A percentile compares a stretch with the other conserved stretches of the same genome.
phyloP scores from a whole-genome alignment of 2,888 invertebrate genomes.

The Acanthopleura granulata region DNA sequence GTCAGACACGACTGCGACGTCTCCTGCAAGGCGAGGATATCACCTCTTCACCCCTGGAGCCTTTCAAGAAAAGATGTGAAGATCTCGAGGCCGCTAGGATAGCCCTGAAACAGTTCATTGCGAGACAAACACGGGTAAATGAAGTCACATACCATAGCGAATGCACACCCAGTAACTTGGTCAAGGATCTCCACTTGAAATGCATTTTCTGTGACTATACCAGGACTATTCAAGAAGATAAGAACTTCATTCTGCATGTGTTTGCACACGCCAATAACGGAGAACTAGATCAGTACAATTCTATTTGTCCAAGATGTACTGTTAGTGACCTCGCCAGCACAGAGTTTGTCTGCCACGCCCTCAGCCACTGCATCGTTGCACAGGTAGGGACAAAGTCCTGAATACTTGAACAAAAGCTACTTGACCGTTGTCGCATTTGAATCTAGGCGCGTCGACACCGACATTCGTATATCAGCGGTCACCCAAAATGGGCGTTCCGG shows the following conservation, averaged over 20 bases:
- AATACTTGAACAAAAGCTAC: too few species aligned
- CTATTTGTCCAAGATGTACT: background rate
- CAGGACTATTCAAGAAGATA: background rate
- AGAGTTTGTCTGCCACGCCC: constrained; percentile 8
- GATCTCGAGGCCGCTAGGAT: background rate
- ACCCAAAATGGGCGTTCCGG: too few species aligned
- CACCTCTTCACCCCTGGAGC: background rate
- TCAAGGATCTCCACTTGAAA: background rate
- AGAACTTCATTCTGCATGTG: background rate
- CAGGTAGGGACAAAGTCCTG: too few species aligned
- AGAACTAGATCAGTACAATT: background rate
- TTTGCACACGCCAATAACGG: background rate
- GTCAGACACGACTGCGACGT: background rate
- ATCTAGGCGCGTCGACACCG: too few species aligned
- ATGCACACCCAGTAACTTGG: too few species aligned
- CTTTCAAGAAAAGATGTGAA: background rate
- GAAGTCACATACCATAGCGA: background rate
- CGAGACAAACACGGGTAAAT: background rate
- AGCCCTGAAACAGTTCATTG: background rate
- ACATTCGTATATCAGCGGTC: too few species aligned
- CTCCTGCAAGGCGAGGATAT: constrained; percentile 2
- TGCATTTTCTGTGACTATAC: constrained; percentile 1
- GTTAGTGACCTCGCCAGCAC: background rate
- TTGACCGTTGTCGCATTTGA: too few species aligned
- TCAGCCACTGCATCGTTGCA: background rate